phyloP scores from a whole-genome alignment of 2,797 vertebrate genomes.

The Chelidonichthys spinosus region DNA sequence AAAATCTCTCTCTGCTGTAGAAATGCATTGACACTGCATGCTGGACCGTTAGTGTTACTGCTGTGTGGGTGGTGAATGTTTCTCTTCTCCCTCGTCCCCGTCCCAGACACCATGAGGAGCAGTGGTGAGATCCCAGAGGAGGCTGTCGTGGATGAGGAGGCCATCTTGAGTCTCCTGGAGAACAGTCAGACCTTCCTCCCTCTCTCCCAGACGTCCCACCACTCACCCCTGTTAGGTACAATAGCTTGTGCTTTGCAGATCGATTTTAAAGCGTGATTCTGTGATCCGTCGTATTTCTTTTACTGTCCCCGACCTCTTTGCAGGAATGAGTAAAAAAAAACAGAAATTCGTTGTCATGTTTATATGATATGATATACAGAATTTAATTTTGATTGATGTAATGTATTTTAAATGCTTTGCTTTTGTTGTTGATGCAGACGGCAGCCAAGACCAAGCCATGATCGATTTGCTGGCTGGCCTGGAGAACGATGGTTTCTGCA shows the following conservation, averaged over 20 bases:
- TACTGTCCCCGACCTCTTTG: background rate
- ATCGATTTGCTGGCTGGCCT: conserved; percentile 91
- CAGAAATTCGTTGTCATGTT: no score
- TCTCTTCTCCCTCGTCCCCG: background rate
- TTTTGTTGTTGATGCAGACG: conserved; percentile 77
- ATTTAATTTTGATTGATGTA: background rate
- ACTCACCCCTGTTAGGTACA: conserved; percentile 86
- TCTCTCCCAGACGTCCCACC: conserved; percentile 88
- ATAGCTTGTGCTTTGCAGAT: conserved; percentile 16
- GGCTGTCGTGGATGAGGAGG: conserved; percentile 94
- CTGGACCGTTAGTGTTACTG: no score
- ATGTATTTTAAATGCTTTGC: conserved; percentile 14
- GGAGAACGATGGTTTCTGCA: conserved; percentile 89
- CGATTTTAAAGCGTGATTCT: no score
- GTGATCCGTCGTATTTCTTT: background rate
- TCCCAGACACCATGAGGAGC: conserved; percentile 58
- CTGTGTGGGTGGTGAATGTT: no score
- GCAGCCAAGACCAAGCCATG: conserved; percentile 90
- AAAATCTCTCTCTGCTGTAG: no score
- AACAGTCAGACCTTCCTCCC: conserved; percentile 94
- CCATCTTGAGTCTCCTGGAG: conserved; percentile 95
- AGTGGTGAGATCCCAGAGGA: conserved; percentile 80
- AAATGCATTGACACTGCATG: no score
- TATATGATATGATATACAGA: no score
- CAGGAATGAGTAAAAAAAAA: background rate